Evolutionary conservation across 2,888 invertebrate genomes (phyloP), one percentile per base, ranked within the genome.

Genomic region (Gryllus longicercus): DNA sequence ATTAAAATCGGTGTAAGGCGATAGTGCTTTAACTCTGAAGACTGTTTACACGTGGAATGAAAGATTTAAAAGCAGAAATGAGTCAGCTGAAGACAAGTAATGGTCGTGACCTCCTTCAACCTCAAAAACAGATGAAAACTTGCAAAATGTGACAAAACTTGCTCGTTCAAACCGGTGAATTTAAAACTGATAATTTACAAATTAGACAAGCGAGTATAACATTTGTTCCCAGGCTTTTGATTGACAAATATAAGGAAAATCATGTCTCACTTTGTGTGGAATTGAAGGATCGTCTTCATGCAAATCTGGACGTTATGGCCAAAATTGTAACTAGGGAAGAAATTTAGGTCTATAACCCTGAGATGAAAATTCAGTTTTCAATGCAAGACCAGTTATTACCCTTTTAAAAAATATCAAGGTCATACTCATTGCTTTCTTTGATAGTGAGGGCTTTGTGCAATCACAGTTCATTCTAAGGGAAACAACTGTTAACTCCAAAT

Each of bases 301-400:
- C 77, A 77, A 2, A 77, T 77, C 77, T 38, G 77, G 77, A 77
- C 77, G 3, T 77, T 10, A 77, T 25, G 77, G 49, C 77, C 77
- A 77, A 77, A 77, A 77, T 77, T 77, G 49, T 77, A 77, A 49
- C 50, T 77, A 49, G 25, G 49, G 77, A 49, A 49, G 77, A 77
- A 77, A 77, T 2, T 77, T 50, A 49, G 77, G 77, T n/a, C 14
- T 8, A 8, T 38, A 38, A 38, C 77, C 8, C 77, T 77, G 77
- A 77, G 50, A 77, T 49, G 18, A 49, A 77, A 77, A 77, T 25
- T 77, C 77, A 77, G 50, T 77, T 77, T 18, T 49, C 50, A 77
- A 38, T 49, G 50, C 50, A 77, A 50, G 16, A 77, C 25, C 12
- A 77, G 49, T 50, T 14, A 49, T 1, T 77, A 50, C 14, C 77